Percentiles rank a stretch among this genome's conserved stretches.
phyloP scores from a whole-genome alignment of 2,797 vertebrate species.

The Arctocebus calabarensis region DNA sequence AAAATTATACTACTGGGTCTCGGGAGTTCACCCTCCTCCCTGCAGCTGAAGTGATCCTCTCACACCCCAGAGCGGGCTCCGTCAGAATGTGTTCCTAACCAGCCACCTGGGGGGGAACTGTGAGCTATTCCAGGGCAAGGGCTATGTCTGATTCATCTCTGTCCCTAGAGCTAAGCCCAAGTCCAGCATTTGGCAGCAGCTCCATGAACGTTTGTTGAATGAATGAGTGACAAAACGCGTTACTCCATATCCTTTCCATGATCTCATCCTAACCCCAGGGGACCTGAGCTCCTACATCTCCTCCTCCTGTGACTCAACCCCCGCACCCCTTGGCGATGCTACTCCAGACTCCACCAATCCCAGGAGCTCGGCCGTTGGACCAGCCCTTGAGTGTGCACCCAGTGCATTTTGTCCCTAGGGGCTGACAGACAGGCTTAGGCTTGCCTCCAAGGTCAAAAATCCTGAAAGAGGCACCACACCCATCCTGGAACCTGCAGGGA shows the following conservation, averaged over 20 bases:
- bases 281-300: neutral
- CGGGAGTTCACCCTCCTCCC: neutral
- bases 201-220: constrained; percentile 56
- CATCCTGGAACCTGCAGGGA: constrained; percentile 63
- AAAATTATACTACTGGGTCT: neutral
- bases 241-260: constrained; percentile 62
- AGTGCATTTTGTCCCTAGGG: neutral
- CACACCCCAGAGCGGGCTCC: neutral
- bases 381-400: neutral
- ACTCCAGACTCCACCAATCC: neutral
- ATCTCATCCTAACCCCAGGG: constrained; percentile 64
- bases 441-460: constrained; percentile 63
- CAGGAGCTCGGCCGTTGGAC: neutral
- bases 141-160: neutral
- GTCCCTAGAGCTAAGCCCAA: constrained; percentile 22
- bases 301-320: neutral
- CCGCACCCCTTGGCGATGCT: constrained; percentile 21
- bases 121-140: neutral
- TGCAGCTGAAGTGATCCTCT: neutral
- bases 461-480: constrained; percentile 40
- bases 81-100: neutral
- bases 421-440: constrained; percentile 53
- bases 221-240: constrained; percentile 61
- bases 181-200: neutral
- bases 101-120: neutral